phyloP scores from a whole-genome alignment of 2,113 vertebrate genomes.

The Morone saxatilis region DNA sequence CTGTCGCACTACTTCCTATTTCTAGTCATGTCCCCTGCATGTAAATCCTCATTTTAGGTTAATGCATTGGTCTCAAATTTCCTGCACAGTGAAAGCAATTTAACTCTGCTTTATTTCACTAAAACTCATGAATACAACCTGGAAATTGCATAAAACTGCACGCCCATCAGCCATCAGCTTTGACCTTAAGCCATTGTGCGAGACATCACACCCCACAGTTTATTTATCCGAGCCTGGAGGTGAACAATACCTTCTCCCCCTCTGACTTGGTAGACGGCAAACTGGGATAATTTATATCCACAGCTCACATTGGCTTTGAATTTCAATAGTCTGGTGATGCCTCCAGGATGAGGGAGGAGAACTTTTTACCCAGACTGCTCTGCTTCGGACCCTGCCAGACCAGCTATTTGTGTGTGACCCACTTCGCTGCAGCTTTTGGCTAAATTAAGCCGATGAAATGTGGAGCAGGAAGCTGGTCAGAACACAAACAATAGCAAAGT shows the following conservation, averaged over 20 bases:
- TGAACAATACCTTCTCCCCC: constrained; percentile 5
- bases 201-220: constrained; percentile 14
- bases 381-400: constrained; percentile 10
- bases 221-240: constrained; percentile 40
- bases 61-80: neutral
- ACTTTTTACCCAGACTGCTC: constrained; percentile 29
- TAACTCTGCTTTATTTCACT: neutral
- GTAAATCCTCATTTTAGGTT: neutral
- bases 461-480: constrained; percentile 55
- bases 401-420: constrained; percentile 49
- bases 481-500: constrained; percentile 41
- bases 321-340: constrained; percentile 5
- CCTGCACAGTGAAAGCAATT: neutral
- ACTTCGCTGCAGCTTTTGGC: constrained; percentile 52
- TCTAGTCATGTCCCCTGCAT: neutral
- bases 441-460: constrained; percentile 54
- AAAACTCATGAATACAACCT: neutral
- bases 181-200: constrained; percentile 26
- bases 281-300: neutral
- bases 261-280: neutral
- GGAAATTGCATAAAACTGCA: neutral
- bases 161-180: neutral
- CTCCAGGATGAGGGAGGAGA: neutral
- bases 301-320: constrained; percentile 12
- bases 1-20: neutral